Base-by-base conservation (phyloP, 2,888 invertebrate genomes). In the Euproctis similis region DNA sequence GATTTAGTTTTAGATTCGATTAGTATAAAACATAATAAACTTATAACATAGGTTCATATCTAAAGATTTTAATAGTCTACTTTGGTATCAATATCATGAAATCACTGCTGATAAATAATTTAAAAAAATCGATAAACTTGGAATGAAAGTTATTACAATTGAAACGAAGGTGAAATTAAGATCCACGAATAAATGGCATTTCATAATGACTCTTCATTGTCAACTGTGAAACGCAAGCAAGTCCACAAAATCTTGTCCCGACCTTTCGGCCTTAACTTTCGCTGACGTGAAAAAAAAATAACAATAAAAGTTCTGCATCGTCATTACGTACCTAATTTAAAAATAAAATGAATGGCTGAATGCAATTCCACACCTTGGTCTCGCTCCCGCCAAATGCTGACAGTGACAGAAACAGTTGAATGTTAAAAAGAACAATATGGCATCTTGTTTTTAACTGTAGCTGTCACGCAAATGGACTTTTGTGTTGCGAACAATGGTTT, bases 211-310 rank as follows among this genome's bases (percentile, higher is more conserved):
- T 34, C 19, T 20, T 26, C 26, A 36, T 37, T 35, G 32, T 34
- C 27, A 28, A 27, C 42, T 28, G 8, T 39, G 39, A 53, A 51
- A 43, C 31, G 49, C 23, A 41, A 43, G 24, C 38, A 42, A 40
- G 37, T 37, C 41, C 31, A 44, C 43, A 49, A 48, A 50, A 50
- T 42, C 42, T 46, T 46, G 46, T 46, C 50, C 36, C 52, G 54
- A 69, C 72, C 67, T 63, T n/a, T 43, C 58, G 58, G 71, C 76
- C 71, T 59, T 46, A 28, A 63, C 78, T 78, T 78, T 78, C 80
- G 52, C 77, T 66, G 55, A 27, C 42, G 33, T 44, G 34, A 36
- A 38, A 51, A 46, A 44, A 53, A 50, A 34, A 60, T 42, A 53
- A 71, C 61, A 67, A 67, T 55, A 46, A 43, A 23, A 53, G 36